phyloP scores from a whole-genome alignment of 2,888 invertebrate species.

The Agrotis ipsilon region DNA sequence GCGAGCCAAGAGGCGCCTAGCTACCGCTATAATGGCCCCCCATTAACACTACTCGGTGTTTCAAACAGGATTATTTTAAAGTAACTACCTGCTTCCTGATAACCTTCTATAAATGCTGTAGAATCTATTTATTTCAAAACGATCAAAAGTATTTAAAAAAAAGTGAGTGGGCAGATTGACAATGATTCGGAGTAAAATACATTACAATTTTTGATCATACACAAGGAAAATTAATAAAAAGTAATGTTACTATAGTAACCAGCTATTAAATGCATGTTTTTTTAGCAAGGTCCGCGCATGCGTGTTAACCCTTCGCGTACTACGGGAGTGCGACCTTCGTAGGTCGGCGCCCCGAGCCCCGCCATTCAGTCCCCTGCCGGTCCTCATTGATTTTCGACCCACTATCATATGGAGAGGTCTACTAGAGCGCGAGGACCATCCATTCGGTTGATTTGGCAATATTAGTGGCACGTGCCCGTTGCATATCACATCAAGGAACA shows the following conservation, averaged over 20 bases:
- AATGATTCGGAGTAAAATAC: neutral
- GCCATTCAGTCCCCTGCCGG: slow-evolving; percentile 82
- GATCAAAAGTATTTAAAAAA: slow-evolving; percentile 10
- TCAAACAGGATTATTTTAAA: slow-evolving; percentile 73
- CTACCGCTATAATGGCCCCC: slow-evolving; percentile 63
- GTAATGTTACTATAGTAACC: neutral
- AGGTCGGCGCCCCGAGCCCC: slow-evolving; percentile 86
- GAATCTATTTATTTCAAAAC: neutral
- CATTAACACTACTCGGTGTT: slow-evolving; percentile 69
- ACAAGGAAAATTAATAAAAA: neutral
- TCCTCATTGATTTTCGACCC: slow-evolving; percentile 87
- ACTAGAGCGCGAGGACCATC: slow-evolving; percentile 78
- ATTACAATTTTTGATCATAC: neutral
- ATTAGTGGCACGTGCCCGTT: slow-evolving; percentile 69
- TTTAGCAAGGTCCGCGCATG: slow-evolving; percentile 77
- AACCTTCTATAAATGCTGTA: neutral
- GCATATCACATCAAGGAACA: slow-evolving; percentile 24
- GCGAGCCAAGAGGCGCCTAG: slow-evolving; percentile 70
- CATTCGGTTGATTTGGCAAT: slow-evolving; percentile 75
- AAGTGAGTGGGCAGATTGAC: too few species aligned
- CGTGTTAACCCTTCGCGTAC: slow-evolving; percentile 83
- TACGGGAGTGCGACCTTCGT: slow-evolving; percentile 86
- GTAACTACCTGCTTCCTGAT: slow-evolving; percentile 32
- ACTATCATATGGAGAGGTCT: slow-evolving; percentile 76
- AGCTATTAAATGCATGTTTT: slow-evolving; percentile 36